Evolutionary conservation across 2,888 invertebrate species (phyloP).

Genomic region (Antitype chi): DNA sequence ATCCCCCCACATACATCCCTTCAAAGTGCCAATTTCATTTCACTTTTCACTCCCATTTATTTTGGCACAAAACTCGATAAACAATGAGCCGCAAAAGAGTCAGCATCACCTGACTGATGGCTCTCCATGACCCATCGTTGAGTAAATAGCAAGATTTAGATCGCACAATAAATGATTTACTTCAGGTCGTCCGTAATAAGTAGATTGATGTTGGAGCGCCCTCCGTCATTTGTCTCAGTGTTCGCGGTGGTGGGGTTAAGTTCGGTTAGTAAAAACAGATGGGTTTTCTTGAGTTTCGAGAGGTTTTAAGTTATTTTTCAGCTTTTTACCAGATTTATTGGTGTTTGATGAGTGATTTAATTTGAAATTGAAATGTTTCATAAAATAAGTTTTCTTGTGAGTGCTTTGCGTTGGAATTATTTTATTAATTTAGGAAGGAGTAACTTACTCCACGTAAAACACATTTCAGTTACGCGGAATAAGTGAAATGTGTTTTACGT

Average conservation of each 20-base stretch:
- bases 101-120: constrained; percentile 81
- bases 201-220: constrained; percentile 84
- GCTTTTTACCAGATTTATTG: too few species aligned
- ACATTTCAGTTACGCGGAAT: too few species aligned
- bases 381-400: too few species aligned
- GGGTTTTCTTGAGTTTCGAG: constrained; percentile 47
- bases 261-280: constrained; percentile 63
- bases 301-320: neutral
- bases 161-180: constrained; percentile 88
- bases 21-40: constrained; percentile 47
- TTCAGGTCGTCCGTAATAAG: constrained; percentile 86
- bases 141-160: constrained; percentile 86
- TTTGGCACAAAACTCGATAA: constrained; percentile 53
- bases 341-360: neutral
- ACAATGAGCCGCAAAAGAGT: constrained; percentile 63
- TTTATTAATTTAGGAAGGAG: too few species aligned
- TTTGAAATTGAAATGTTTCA: too few species aligned
- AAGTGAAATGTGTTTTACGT: too few species aligned
- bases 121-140: constrained; percentile 81
- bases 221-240: constrained; percentile 83
- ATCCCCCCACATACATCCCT: neutral
- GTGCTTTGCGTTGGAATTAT: too few species aligned
- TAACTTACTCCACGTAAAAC: too few species aligned
- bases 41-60: constrained; percentile 61
- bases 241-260: constrained; percentile 59